Evolutionary conservation across 2,113 vertebrate genomes (phyloP).

Genomic region (Crocuta crocuta): DNA sequence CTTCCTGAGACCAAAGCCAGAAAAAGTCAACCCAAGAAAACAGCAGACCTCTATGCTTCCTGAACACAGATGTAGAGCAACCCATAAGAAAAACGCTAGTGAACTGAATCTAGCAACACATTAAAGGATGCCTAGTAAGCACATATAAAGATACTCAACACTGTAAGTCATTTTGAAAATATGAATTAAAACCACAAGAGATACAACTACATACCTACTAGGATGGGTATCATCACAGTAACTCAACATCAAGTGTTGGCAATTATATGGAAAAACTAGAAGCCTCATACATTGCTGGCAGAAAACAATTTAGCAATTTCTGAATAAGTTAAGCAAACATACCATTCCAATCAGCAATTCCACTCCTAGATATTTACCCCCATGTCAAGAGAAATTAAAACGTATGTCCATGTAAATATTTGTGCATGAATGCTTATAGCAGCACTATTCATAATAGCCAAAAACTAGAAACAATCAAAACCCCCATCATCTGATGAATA

Average conservation of each 20-base stretch:
- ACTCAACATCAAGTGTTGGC: neutral
- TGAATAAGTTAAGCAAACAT: neutral
- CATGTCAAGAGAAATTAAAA: constrained; percentile 20
- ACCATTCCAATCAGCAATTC: neutral
- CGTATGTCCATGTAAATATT: neutral
- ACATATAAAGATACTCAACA: neutral
- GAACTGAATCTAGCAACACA: neutral
- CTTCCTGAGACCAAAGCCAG: neutral
- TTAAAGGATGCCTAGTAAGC: neutral
- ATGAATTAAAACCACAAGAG: neutral
- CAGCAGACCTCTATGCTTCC: neutral
- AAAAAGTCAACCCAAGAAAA: neutral
- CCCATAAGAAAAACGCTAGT: neutral
- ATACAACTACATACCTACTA: neutral
- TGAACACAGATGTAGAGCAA: neutral
- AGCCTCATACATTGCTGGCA: neutral
- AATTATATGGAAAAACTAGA: neutral
- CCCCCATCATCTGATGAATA: neutral
- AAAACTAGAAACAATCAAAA: constrained; percentile 10
- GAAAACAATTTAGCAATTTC: neutral
- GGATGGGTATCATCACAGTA: neutral
- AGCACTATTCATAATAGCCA: neutral
- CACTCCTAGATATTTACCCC: neutral
- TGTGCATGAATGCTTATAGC: neutral
- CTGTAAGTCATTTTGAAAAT: neutral